Conservation (phyloP, 2,113 vertebrate genomes). For the Tupaia chinensis region DNA sequence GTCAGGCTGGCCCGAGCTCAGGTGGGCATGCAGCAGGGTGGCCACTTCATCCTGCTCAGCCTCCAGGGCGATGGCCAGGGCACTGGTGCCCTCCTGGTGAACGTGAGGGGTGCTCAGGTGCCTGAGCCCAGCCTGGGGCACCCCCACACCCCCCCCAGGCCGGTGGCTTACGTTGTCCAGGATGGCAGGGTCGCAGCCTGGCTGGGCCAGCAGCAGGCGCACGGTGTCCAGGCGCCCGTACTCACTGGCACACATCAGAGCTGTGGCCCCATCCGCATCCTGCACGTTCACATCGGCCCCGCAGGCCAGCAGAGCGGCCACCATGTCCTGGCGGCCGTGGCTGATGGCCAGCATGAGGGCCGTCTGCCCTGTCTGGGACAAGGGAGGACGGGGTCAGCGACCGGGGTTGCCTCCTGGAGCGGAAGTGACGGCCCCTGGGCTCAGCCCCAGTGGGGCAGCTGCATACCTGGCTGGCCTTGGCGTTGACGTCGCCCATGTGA, state of each 20-base stretch:
- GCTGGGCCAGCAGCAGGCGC: conserved; percentile 92
- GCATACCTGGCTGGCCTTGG: conserved; percentile 95
- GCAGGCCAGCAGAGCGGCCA: conserved; percentile 91
- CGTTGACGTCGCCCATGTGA: conserved; percentile 93
- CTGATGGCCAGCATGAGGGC: conserved; percentile 96
- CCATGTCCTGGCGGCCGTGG: conserved; percentile 96
- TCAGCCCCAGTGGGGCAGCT: accelerated
- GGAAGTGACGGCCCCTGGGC: neutral
- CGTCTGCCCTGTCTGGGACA: conserved; percentile 94
- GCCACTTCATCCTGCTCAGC: conserved; percentile 95
- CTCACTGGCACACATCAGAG: conserved; percentile 97
- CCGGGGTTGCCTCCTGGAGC: neutral
- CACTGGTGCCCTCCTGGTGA: conserved; percentile 95
- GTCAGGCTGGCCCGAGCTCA: conserved; percentile 87
- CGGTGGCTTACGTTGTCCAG: conserved; percentile 91
- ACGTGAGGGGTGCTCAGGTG: accelerated
- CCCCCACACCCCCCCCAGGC: accelerated
- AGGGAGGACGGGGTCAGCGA: too few relatives aligned
- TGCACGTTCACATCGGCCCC: conserved; percentile 93
- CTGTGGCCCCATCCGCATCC: conserved; percentile 96
- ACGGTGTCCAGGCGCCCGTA: conserved; percentile 94
- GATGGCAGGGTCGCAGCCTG: conserved; percentile 91
- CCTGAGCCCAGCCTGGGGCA: neutral
- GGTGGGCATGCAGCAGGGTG: conserved; percentile 92
- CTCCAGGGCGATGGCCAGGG: conserved; percentile 94